A percentile compares a stretch with the other conserved stretches of the same genome.
Evolutionary conservation across 1,140 invertebrate species (phyloP).

Genomic region (Polypedilum vanderplanki): DNA sequence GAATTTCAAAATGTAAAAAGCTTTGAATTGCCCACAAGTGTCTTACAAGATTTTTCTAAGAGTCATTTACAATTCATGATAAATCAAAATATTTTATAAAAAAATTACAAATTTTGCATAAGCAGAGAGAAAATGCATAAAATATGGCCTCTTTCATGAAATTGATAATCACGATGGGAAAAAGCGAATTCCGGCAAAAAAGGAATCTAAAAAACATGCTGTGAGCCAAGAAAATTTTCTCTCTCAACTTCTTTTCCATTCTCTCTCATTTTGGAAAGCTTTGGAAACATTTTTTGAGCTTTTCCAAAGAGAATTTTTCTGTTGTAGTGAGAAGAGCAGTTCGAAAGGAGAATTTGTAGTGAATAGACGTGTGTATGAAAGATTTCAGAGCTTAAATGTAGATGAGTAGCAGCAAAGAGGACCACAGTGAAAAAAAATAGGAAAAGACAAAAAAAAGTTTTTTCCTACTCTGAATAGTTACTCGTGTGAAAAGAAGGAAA

Average conservation of each 20-base stretch:
- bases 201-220: not conserved
- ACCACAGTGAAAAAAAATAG: not conserved
- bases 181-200: not conserved
- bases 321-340: not conserved
- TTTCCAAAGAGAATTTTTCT: not conserved
- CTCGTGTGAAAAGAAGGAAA: not conserved
- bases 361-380: not conserved
- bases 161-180: not conserved
- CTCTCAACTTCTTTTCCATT: not conserved
- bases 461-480: not conserved
- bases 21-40: no score
- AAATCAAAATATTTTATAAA: no score
- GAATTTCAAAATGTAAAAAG: no score
- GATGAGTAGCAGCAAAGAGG: not conserved
- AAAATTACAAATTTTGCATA: no score
- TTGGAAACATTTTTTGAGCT: not conserved
- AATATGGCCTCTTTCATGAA: not conserved
- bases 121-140: no score
- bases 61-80: no score
- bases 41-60: no score
- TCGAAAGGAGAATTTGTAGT: not conserved
- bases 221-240: not conserved
- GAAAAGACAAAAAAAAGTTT: not conserved
- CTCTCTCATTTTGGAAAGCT: not conserved
- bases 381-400: slow-evolving; percentile 5